These are phyloP conservation scores for Porites cylindrica DNA, from an alignment of 92 coral and sea anemone species.

Conservation along the genomic window DNA sequence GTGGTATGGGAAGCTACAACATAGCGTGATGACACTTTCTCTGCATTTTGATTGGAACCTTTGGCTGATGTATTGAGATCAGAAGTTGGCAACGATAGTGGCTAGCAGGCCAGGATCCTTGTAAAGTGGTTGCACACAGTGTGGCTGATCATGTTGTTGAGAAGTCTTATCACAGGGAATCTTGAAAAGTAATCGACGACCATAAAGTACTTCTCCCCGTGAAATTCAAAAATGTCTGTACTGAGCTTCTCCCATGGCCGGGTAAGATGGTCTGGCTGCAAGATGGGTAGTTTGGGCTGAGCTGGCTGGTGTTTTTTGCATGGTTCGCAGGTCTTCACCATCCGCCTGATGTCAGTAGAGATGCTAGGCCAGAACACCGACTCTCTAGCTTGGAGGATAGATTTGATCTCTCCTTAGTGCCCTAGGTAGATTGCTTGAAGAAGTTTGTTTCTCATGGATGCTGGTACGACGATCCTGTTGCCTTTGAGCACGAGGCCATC, in stretches of 20 bases:
- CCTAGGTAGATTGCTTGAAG: no score
- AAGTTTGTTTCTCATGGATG: neutral
- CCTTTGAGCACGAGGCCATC: constrained; percentile 39
- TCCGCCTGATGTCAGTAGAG: constrained; percentile 16
- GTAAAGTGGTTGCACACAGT: constrained; percentile 56
- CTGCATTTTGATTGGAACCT: constrained; percentile 36
- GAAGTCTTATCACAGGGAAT: no score
- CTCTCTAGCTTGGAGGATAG: no score
- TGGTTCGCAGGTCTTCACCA: neutral
- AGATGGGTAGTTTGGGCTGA: constrained; percentile 24
- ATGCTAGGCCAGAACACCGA: neutral
- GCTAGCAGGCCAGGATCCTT: constrained; percentile 43
- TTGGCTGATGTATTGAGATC: neutral
- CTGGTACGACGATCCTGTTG: constrained; percentile 24
- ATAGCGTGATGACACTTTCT: constrained; percentile 35
- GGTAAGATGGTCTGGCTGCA: constrained; percentile 50
- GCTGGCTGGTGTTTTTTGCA: constrained; percentile 59
- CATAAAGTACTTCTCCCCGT: constrained; percentile 30
- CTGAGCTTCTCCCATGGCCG: constrained; percentile 55
- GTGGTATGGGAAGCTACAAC: constrained; percentile 64
- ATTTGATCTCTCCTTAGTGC: no score
- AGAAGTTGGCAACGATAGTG: constrained; percentile 35
- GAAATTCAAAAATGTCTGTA: constrained; percentile 38
- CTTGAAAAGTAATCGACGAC: constrained; percentile 55
- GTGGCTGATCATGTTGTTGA: constrained; percentile 21